These are phyloP conservation scores for Brachionus asplanchnoidis DNA, from an alignment of 1,140 invertebrate species.

Conservation along the genomic window DNA sequence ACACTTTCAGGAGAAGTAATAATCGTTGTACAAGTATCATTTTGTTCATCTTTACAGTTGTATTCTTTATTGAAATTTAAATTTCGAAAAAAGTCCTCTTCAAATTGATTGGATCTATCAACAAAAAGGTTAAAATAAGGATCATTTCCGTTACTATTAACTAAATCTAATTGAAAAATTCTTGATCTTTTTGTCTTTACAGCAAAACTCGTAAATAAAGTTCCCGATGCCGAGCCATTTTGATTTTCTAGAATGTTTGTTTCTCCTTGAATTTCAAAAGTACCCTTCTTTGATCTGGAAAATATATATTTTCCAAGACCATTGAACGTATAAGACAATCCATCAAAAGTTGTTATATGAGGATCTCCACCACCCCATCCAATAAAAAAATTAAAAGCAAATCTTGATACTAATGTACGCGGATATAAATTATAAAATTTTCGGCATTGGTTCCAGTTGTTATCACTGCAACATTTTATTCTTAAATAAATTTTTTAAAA, in stretches of 20 bases:
- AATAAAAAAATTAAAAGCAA: neutral
- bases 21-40: neutral
- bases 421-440: conserved; percentile 30
- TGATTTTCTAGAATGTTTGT: neutral
- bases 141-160: neutral
- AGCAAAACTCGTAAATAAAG: neutral
- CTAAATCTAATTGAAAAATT: neutral
- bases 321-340: conserved; percentile 5
- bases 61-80: neutral
- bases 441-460: neutral
- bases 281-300: neutral
- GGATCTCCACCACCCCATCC: conserved; percentile 23
- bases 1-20: neutral
- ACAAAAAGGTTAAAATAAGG: neutral
- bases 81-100: neutral
- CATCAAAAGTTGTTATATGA: conserved; percentile 22
- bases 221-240: neutral
- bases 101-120: neutral
- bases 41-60: neutral
- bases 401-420: neutral
- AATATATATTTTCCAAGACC: conserved; percentile 22
- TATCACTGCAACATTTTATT: neutral
- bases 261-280: conserved; percentile 2
- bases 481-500: neutral
- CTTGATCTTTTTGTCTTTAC: neutral